These are phyloP conservation scores for Uria aalge DNA, from an alignment of 2,113 vertebrate genomes.

Conservation along the genomic window DNA sequence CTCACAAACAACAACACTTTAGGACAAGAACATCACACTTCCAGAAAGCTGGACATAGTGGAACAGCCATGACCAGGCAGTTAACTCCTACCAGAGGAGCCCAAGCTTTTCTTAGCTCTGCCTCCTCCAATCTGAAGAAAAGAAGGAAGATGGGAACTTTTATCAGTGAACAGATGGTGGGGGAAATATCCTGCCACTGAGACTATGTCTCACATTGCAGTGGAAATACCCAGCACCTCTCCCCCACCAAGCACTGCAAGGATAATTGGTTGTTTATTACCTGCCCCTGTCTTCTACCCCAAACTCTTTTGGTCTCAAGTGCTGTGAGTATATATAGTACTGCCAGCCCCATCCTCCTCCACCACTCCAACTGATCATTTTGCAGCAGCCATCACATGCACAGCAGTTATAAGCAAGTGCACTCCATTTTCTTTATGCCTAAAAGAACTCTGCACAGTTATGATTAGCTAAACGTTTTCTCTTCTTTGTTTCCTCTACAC, in stretches of 20 bases:
- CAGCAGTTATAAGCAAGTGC: background rate
- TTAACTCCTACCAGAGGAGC: background rate
- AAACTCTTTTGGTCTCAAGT: background rate
- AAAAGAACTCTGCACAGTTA: background rate
- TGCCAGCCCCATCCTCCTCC: background rate
- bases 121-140: background rate
- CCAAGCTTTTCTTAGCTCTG: background rate
- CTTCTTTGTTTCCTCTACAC: background rate
- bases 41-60: background rate
- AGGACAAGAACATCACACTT: background rate
- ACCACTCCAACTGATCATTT: background rate
- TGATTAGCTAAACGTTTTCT: background rate
- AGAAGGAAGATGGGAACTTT: background rate
- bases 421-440: background rate
- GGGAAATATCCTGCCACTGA: background rate
- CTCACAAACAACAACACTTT: background rate
- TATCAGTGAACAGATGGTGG: background rate
- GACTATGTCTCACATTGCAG: background rate
- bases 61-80: background rate
- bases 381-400: background rate
- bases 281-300: background rate
- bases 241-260: background rate
- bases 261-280: background rate
- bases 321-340: background rate
- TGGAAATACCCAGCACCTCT: background rate